phyloP scores from a whole-genome alignment of 1,140 invertebrate species.

The Cherax destructor region DNA sequence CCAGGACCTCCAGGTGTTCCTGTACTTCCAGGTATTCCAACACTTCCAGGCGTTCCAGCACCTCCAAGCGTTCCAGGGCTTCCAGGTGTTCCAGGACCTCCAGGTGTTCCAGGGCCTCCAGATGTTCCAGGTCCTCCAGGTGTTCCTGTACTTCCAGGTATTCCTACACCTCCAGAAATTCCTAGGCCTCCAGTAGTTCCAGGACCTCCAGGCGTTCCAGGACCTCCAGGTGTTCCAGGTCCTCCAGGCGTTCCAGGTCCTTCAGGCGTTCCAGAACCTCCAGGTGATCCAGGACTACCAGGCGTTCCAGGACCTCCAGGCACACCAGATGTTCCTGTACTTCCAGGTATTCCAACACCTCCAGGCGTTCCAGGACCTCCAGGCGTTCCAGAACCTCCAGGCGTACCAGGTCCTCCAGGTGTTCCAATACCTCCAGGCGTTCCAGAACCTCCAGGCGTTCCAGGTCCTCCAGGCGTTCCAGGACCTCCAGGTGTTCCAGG shows the following conservation, averaged over 20 bases:
- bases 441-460: background rate
- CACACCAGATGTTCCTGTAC: background rate
- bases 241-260: background rate
- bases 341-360: background rate
- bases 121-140: background rate
- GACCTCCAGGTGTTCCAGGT: background rate
- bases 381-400: background rate
- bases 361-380: slow-evolving; percentile 6
- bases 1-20: background rate
- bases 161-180: background rate
- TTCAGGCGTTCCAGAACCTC: background rate
- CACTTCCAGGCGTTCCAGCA: slow-evolving; percentile 1
- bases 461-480: background rate
- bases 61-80: background rate
- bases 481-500: background rate
- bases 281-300: background rate
- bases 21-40: background rate
- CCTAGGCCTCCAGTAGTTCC: background rate
- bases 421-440: background rate
- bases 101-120: background rate
- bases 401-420: background rate
- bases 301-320: background rate
- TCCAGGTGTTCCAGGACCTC: slow-evolving; percentile 6
- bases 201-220: background rate
- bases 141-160: background rate